Evolutionary conservation across 2,888 invertebrate species (phyloP), one percentile per base, ranked within the genome.

Genomic region (Eulithis prunata): DNA sequence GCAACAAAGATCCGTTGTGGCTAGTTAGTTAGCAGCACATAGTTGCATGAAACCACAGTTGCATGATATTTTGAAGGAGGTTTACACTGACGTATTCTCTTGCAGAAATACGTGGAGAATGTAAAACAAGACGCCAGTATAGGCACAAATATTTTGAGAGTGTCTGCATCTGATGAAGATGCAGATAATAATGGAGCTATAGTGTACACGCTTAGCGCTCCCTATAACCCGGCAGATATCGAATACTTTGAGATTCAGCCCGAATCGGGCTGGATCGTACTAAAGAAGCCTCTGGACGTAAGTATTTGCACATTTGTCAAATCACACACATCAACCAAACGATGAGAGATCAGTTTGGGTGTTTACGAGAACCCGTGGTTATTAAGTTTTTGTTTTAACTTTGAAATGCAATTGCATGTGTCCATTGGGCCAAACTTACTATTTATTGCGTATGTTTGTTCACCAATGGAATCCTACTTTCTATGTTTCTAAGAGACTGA

Each of bases 191-290:
- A 99, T 88, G 98, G 99, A 32, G 98, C 98, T 64, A 98, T 99
- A 81, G 95, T 97, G 13, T 99, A 98, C 86, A 97, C 97, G 52
- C 91, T 99, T 78, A 98, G 97, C 79, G 97, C 98, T 49, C 97
- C 97, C 1, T 96, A 96, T 80, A 97, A 98, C 87, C 96, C 97
- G 11, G 96, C 96, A 61, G 97, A 98, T 89, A 95, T 98, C 82
- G 98, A 98, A 85, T 98, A 99, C 92, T 99, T 99, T 89, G 97
- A 97, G 88, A 98, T 99, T 78, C 98, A 99, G 92, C 96, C 97
- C 77, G 98, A 98, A 87, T 98, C 98, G 80, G 99, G 99, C 84
- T 99, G 98, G 98, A 98, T 99, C 85, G 97, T 98, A 69, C 94
- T 99, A 80, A 97, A 97, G 94, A 98, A 98, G 90, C 97, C 98